Percentiles rank a stretch among this genome's conserved stretches.
These are phyloP conservation scores for Aleiodes leptofemur DNA, from an alignment of 2,888 invertebrate species.

Conservation along the genomic window DNA sequence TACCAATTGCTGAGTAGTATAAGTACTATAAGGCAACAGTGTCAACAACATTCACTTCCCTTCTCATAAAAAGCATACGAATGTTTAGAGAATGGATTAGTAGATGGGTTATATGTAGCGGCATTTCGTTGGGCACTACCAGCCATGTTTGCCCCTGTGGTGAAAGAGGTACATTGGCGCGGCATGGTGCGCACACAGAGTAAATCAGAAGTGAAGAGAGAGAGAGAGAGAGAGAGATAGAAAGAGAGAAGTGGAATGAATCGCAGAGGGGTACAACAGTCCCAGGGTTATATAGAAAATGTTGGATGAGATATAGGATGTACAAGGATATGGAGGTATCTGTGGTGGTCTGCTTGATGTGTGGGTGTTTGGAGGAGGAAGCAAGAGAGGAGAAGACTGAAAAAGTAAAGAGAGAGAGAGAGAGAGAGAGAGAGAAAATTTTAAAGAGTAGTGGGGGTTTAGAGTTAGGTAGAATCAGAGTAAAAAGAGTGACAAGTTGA, in stretches of 20 bases:
- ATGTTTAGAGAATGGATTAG: constrained; percentile 42
- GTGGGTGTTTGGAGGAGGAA: constrained; percentile 24
- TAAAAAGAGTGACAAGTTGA: constrained; percentile 36
- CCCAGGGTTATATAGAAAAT: constrained; percentile 26
- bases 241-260: constrained; percentile 30
- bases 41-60: constrained; percentile 11
- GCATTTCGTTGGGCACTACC: constrained; percentile 53
- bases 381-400: constrained; percentile 29
- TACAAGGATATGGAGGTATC: constrained; percentile 36
- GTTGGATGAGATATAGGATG: constrained; percentile 11
- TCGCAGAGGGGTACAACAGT: constrained; percentile 27
- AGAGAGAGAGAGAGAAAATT: constrained; percentile 31
- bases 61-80: constrained; percentile 41
- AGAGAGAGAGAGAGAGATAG: constrained; percentile 35
- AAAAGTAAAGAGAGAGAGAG: constrained; percentile 46
- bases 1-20: neutral
- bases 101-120: constrained; percentile 54
- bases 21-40: neutral
- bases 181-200: constrained; percentile 34
- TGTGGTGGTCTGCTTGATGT: constrained; percentile 22
- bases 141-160: constrained; percentile 55
- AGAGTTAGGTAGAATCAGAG: constrained; percentile 18
- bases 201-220: constrained; percentile 36
- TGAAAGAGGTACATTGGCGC: constrained; percentile 35
- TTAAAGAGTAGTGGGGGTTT: constrained; percentile 20